Evolutionary conservation across 92 coral and sea anemone genomes (phyloP).

Genomic region (Umimayanthus chanpuru): DNA sequence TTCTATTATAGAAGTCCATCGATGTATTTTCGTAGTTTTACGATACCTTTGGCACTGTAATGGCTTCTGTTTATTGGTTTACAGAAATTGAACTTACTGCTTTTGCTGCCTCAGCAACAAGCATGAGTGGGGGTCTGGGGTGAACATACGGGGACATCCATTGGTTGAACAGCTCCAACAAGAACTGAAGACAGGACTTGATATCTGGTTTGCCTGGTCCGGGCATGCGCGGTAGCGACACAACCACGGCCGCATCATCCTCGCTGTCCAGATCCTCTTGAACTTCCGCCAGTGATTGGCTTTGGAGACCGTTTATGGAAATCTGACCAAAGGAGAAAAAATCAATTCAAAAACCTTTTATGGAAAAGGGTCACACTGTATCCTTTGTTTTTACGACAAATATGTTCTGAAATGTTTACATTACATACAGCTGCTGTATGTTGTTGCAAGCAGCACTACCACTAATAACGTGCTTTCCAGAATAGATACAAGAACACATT

Average conservation of each 20-base stretch:
- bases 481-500: too few relatives aligned
- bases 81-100: slow-evolving; percentile 72
- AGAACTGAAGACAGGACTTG: slow-evolving; percentile 94
- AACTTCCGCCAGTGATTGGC: slow-evolving; percentile 82
- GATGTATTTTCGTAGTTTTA: neutral
- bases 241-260: slow-evolving; percentile 75
- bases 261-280: slow-evolving; percentile 86
- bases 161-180: slow-evolving; percentile 94
- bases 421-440: too few relatives aligned
- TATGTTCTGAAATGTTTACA: too few relatives aligned
- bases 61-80: too few relatives aligned
- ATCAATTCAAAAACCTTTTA: too few relatives aligned
- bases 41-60: neutral
- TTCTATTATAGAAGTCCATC: too few relatives aligned
- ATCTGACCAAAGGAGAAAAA: slow-evolving; percentile 50
- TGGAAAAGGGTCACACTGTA: too few relatives aligned
- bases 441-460: too few relatives aligned
- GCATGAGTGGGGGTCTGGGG: slow-evolving; percentile 96
- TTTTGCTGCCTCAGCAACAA: slow-evolving; percentile 93
- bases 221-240: slow-evolving; percentile 75
- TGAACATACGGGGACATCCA: slow-evolving; percentile 99
- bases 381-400: too few relatives aligned
- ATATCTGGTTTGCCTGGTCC: slow-evolving; percentile 92
- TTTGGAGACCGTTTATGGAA: slow-evolving; percentile 75
- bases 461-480: too few relatives aligned